A percentile compares a stretch with the other conserved stretches of the same genome.
These are phyloP conservation scores for Fragum sueziense DNA, from an alignment of 2,888 invertebrate genomes.

Conservation along the genomic window DNA sequence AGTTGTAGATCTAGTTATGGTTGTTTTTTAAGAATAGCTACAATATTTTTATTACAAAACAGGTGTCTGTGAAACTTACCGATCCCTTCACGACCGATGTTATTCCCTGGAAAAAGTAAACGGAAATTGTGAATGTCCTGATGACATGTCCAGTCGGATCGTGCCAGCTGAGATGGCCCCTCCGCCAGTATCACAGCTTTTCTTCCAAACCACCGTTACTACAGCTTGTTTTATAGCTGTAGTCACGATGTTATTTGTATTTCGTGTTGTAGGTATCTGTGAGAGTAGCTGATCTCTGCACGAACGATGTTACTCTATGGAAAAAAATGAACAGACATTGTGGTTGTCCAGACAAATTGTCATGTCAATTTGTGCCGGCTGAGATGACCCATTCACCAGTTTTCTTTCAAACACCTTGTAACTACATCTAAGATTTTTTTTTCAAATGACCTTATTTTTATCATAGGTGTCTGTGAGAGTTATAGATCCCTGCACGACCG, in stretches of 20 bases:
- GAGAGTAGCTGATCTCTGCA: constrained; percentile 33
- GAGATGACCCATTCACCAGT: neutral
- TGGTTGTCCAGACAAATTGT: constrained; percentile 26
- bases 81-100: constrained; percentile 24
- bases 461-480: constrained; percentile 48
- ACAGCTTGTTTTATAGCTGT: too few relatives aligned
- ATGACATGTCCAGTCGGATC: constrained; percentile 26
- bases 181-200: too few relatives aligned
- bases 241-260: too few relatives aligned
- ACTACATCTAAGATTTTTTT: too few relatives aligned
- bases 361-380: constrained; percentile 37
- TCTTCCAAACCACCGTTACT: too few relatives aligned
- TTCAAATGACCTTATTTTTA: too few relatives aligned
- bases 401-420: too few relatives aligned
- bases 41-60: too few relatives aligned
- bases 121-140: constrained; percentile 43
- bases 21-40: too few relatives aligned
- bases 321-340: constrained; percentile 42
- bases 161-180: constrained; percentile 16
- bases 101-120: constrained; percentile 31
- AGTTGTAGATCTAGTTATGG: too few relatives aligned
- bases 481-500: constrained; percentile 30
- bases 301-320: constrained; percentile 23
- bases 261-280: constrained; percentile 37
- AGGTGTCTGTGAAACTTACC: constrained; percentile 43